Base-by-base conservation (phyloP, 2,888 invertebrate genomes). In the Hypolimnas misippus region DNA sequence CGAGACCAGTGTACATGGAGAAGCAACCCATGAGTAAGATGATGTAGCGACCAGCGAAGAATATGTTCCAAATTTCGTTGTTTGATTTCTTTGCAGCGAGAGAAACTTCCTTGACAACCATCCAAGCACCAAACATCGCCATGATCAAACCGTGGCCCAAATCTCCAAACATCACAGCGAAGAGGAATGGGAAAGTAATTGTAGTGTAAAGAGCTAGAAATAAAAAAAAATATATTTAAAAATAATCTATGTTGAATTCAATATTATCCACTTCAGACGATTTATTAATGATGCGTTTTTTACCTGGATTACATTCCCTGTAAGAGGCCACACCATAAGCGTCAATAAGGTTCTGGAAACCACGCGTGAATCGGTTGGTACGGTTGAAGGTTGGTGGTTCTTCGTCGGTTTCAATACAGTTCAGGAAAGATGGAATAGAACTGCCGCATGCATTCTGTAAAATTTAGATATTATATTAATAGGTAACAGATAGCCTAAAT, bases 11-110 rank as follows among this genome's bases (percentile, higher is more conserved):
- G 92, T 99, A 99, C 93, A 99, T 97, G 0, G 99, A 99, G 89
- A 99, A 99, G 14, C 96, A 85, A 5, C 99, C 99, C 99, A 99
- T 99, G 73, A 99, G 93, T 42, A 99, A 94, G 54, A 99, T 97
- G 66, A 99, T 98, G 89, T 99, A 99, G 49, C 99, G 97, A 57
- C 99, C 99, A 66, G 97, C 97, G 87, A 99, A 99, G 93, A 99
- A 98, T 56, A 98, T 99, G 85, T 97, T 98, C 97, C 98, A 98
- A 74, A 99, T 99, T 95, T 98, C 97, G 81, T 94, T 95, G 76
- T 87, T 93, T 10, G 94, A 93, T 73, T 96, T 96, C 77, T 94
- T 94, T 4, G 93, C 93, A n/a, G 92, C 82, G 57, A 98, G 90
- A 57, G 94, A 93, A 65, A 96, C 96, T 83, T 99, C 98, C 67